Evolutionary conservation across 2,797 vertebrate species (phyloP), one percentile per base, ranked within the genome.

Genomic region (Psittacula derbiana): DNA sequence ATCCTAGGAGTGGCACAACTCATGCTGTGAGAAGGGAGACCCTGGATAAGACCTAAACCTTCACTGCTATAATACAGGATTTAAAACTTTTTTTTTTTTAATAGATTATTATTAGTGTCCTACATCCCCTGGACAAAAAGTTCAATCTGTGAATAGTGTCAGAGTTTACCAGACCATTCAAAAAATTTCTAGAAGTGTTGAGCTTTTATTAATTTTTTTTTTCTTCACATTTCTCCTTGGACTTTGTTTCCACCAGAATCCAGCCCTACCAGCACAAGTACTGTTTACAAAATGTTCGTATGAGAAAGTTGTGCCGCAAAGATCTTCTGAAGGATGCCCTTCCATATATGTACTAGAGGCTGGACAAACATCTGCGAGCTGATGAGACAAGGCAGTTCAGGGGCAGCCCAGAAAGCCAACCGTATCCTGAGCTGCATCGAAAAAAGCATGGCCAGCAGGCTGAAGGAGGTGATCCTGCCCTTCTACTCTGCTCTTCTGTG

Each of bases 331-430:
- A n/a, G 19, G 23, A n/a, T 41, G 30, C 7, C 10, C 7, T 46
- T 53, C 30, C 5, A 2, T 10, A 15, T 2, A 0, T 18, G 23
- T 3, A 5, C 8, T 11, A 79, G 40, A 65, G 44, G n/a, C 30
- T 50, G 41, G 46, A 30, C 21, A 55, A 70, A 44, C 21, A 16
- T 33, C n/a, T 33, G 2, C 3, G 3, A 23, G 31, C 7, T n/a
- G 43, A 19, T 80, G 49, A 53, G 65, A 38, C 1, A 9, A 47
- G 31, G 9, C 33, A 44, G 30, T 66, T 76, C 30, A 31, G 30
- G 41, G 11, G 27, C 23, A 58, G 55, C n/a, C 33, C 33, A 25
- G n/a, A 58, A 58, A 58, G 23, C 55, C n/a, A 25, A 25, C 33
- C 5, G 6, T 36, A 25, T 36, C 24, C 55, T 58, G n/a, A 7